Base-by-base conservation (phyloP, 1,140 invertebrate species). In the Vanessa tameamea region DNA sequence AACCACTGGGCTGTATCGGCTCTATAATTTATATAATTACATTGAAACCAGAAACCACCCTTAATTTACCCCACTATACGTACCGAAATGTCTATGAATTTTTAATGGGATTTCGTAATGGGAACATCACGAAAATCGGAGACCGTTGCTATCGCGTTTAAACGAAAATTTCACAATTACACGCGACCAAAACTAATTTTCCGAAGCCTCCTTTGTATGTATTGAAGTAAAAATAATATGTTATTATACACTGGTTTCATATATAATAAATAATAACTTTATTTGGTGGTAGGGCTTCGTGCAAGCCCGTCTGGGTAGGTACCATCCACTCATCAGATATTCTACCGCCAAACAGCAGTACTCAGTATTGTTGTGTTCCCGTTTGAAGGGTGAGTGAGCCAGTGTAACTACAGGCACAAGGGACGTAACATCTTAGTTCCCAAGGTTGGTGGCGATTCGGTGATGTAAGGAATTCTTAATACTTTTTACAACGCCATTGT, bases 171-270 rank as follows among this genome's bases (percentile, higher is more conserved):
- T 63, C 67, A 63, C 47, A 63, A 70, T 63, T 63, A 63, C n/a
- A 23, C 48, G 47, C 69, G 48, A 55, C 53, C 63, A 63, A 59
- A 70, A 70, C 57, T 64, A 70, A 70, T 70, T 70, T 53, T 63
- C 48, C 5, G 51, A 15, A 20, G 43, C 20, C 53, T 20, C 51
- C 31, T 47, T 63, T 63, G 14, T 20, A 70, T 63, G 5, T 53
- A 50, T 16, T 51, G n/a, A 53, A 15, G 15, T 16, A n/a, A 51
- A 7, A 15, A 16, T 15, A 53, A 16, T 53, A 53, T 53, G 6
- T 53, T 20, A 20, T n/a, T 31, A 37, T n/a, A 43, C 37, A 43
- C 37, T 37, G 3, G 31, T 37, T 37, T 9, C 37, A 8, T 43
- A 43, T 43, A 1, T 1, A 37, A 37, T 37, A 37, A 5, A 5